A percentile compares a stretch with the other conserved stretches of the same genome.
Evolutionary conservation across 2,797 vertebrate species (phyloP).

Genomic region (Oreonectes daqikongensis): DNA sequence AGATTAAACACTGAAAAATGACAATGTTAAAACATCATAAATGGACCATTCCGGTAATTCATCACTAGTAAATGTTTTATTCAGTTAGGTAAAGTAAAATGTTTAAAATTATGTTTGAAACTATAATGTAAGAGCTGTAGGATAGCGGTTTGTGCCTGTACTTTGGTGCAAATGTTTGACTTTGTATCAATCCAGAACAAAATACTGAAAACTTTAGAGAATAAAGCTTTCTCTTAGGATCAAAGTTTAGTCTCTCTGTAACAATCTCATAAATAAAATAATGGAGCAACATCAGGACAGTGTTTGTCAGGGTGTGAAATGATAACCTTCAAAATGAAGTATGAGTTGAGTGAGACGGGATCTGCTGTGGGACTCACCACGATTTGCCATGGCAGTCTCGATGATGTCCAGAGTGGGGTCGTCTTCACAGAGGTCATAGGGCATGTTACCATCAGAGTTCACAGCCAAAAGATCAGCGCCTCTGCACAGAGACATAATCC

Average conservation of each 20-base stretch:
- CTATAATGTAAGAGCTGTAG: background rate
- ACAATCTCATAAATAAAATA: background rate
- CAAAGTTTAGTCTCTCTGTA: background rate
- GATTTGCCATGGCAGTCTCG: slow-evolving; percentile 95
- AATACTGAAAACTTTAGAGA: too few species aligned
- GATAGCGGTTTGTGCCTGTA: background rate
- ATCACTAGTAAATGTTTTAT: background rate
- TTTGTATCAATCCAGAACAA: too few species aligned
- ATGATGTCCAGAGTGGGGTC: slow-evolving; percentile 96
- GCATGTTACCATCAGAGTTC: slow-evolving; percentile 98
- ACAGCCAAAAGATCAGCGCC: slow-evolving; percentile 92
- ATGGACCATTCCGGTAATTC: background rate
- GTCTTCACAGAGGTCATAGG: slow-evolving; percentile 96
- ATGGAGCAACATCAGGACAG: background rate
- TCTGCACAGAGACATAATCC: slow-evolving; percentile 69
- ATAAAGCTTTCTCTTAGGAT: too few species aligned
- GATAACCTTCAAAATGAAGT: background rate
- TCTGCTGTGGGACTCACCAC: slow-evolving; percentile 73
- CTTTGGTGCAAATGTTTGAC: too few species aligned
- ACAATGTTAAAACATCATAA: background rate
- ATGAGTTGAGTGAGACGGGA: background rate
- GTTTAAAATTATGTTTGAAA: too few species aligned
- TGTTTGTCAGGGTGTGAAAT: background rate
- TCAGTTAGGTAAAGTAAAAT: background rate
- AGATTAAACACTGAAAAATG: background rate